phyloP scores from a whole-genome alignment of 1,140 invertebrate genomes.

The Galendromus occidentalis region DNA sequence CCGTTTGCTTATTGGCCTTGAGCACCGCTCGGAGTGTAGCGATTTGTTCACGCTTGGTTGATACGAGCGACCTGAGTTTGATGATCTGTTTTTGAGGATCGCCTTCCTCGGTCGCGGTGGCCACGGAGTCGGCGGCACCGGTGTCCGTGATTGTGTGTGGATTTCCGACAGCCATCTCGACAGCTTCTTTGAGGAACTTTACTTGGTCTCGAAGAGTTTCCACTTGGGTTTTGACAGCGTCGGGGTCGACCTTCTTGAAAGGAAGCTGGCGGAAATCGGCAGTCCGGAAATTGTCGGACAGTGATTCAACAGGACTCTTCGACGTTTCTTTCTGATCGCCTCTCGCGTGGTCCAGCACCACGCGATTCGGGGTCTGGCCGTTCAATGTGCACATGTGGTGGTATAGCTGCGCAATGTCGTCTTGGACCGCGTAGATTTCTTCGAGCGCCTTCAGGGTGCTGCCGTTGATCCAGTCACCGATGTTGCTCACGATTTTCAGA shows the following conservation, averaged over 20 bases:
- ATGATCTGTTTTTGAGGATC: slow-evolving; percentile 61
- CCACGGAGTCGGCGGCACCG: slow-evolving; percentile 19
- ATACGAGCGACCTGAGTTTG: slow-evolving; percentile 53
- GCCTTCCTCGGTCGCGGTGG: slow-evolving; percentile 45
- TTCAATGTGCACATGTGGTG: slow-evolving; percentile 85
- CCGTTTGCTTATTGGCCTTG: slow-evolving; percentile 96
- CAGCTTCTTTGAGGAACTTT: slow-evolving; percentile 59
- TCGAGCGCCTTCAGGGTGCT: slow-evolving; percentile 20
- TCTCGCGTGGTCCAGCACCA: slow-evolving; percentile 71
- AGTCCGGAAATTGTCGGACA: slow-evolving; percentile 35
- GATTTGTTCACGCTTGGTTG: slow-evolving; percentile 93
- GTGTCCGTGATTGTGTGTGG: slow-evolving; percentile 12
- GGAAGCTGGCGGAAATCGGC: not conserved
- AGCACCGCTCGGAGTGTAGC: slow-evolving; percentile 88
- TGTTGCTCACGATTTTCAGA: slow-evolving; percentile 45
- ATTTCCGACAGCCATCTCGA: slow-evolving; percentile 43
- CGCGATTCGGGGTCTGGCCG: slow-evolving; percentile 52
- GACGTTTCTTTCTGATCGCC: slow-evolving; percentile 15
- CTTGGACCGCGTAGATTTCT: slow-evolving; percentile 49
- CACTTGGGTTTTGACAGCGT: slow-evolving; percentile 51
- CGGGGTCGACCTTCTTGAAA: slow-evolving; percentile 44
- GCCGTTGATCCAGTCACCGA: slow-evolving; percentile 31
- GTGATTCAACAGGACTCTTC: slow-evolving; percentile 13
- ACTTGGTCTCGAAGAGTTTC: slow-evolving; percentile 84
- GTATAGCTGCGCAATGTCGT: slow-evolving; percentile 77